Base-by-base conservation (phyloP, 1,140 invertebrate species). In the Cecropterus lyciades region DNA sequence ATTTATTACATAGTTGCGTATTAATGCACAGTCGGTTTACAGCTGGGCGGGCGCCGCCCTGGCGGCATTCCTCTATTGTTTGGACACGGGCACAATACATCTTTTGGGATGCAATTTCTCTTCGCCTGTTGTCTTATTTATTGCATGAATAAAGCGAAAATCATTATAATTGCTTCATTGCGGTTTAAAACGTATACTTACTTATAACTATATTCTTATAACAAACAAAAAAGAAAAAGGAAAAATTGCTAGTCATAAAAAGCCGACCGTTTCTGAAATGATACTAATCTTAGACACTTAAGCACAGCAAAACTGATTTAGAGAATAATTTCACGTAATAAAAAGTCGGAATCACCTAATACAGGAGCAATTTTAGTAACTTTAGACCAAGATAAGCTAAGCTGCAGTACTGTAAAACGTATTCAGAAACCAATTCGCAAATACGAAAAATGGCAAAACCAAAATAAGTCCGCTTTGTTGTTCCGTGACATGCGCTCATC, bases 1-100 rank as follows among this genome's bases (percentile, higher is more conserved):
- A 89, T 89, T 89, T 87, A 91, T 89, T 85, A 82, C 86, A 82
- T 86, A 85, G 78, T 84, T 77, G 80, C 71, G 78, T 84, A 89
- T 91, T 91, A 89, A 88, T 85, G 80, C 81, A 74, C 75, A 84
- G 69, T 82, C 79, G 81, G 83, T 88, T 87, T 87, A 84, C 77
- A 83, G 81, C 72, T 77, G 74, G 70, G 69, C 70, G 72, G 82
- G 81, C 85, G 88, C 82, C 84, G 71, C 68, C 70, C 72, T 69
- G 85, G 75, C 80, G 81, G 70, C 75, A 75, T 69, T 72, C 66
- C 72, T 67, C 69, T 71, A 73, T 75, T 73, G 77, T 81, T 62
- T 74, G 69, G 67, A 52, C 57, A 69, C 59, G 70, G 14, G 11
- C 11, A 33, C 30, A 49, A 37, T 33, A 40, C 30, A 49, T 51